These are phyloP conservation scores for Sthenelais limicola DNA, from an alignment of 2,888 invertebrate species.

Conservation along the genomic window DNA sequence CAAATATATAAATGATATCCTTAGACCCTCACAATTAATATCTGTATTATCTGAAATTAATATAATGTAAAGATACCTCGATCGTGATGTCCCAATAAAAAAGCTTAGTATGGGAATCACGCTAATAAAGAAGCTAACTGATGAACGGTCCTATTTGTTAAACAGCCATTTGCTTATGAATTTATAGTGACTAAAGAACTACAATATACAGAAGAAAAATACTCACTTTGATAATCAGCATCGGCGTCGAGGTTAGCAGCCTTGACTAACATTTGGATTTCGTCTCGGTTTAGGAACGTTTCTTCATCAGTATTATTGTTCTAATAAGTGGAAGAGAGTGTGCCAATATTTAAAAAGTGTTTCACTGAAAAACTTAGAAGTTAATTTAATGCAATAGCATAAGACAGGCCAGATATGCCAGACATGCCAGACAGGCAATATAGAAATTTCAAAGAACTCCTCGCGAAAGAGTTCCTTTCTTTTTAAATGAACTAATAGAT, in stretches of 20 bases:
- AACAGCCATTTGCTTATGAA: not conserved
- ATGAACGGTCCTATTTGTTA: too few species aligned
- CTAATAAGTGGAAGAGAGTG: slow-evolving; percentile 50
- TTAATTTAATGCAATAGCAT: not conserved
- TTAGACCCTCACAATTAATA: too few species aligned
- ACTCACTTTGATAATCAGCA: slow-evolving; percentile 68
- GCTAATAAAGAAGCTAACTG: too few species aligned
- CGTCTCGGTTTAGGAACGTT: slow-evolving; percentile 62
- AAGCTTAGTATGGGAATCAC: too few species aligned
- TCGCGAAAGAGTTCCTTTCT: too few species aligned
- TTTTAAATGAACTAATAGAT: too few species aligned
- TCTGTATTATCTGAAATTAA: too few species aligned
- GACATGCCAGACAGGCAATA: not conserved
- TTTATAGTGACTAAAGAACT: not conserved
- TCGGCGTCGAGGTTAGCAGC: slow-evolving; percentile 68
- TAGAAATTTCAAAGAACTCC: not conserved
- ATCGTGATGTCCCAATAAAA: too few species aligned
- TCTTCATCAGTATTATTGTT: slow-evolving; percentile 64
- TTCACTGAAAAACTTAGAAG: not conserved
- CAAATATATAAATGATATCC: too few species aligned
- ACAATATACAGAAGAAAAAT: not conserved
- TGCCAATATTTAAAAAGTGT: not conserved
- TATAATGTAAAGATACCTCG: too few species aligned
- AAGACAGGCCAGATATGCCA: not conserved
- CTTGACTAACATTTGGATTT: slow-evolving; percentile 66